These are phyloP conservation scores for Lepas anatifera DNA, from an alignment of 2,888 invertebrate species.

Conservation along the genomic window DNA sequence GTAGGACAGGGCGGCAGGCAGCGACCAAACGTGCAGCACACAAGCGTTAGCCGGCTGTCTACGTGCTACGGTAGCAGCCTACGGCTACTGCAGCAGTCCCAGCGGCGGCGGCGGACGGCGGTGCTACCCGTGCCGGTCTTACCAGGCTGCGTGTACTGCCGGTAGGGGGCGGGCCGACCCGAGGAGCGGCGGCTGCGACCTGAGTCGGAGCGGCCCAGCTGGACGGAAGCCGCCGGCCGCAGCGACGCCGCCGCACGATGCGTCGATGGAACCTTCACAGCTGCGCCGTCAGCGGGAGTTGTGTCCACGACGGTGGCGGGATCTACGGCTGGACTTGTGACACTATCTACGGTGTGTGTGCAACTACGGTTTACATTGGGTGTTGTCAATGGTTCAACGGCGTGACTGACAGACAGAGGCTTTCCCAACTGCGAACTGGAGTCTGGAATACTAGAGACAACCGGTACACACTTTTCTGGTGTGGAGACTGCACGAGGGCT, in stretches of 20 bases:
- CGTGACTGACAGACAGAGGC: too few species aligned
- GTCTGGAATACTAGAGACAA: too few species aligned
- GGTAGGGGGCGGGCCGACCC: neutral
- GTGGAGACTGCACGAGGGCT: too few species aligned
- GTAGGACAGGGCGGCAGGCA: neutral
- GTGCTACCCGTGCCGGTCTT: neutral
- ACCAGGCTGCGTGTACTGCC: neutral
- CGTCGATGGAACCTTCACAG: neutral
- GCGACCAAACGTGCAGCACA: neutral
- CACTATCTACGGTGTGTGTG: too few species aligned
- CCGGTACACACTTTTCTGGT: too few species aligned
- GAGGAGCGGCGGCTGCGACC: neutral
- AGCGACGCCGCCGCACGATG: neutral
- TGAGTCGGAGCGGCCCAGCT: neutral
- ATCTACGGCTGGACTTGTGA: too few species aligned
- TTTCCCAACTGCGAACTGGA: too few species aligned
- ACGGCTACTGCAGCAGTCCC: too few species aligned
- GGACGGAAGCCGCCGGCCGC: constrained; percentile 14
- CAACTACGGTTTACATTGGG: too few species aligned
- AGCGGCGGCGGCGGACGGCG: constrained; percentile 11
- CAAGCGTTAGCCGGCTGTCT: neutral
- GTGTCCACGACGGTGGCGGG: too few species aligned
- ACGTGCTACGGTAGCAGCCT: neutral
- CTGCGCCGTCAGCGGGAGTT: neutral
- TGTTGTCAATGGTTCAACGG: too few species aligned